These are phyloP conservation scores for Hirudo medicinalis DNA, from an alignment of 1,140 invertebrate genomes.

Conservation along the genomic window DNA sequence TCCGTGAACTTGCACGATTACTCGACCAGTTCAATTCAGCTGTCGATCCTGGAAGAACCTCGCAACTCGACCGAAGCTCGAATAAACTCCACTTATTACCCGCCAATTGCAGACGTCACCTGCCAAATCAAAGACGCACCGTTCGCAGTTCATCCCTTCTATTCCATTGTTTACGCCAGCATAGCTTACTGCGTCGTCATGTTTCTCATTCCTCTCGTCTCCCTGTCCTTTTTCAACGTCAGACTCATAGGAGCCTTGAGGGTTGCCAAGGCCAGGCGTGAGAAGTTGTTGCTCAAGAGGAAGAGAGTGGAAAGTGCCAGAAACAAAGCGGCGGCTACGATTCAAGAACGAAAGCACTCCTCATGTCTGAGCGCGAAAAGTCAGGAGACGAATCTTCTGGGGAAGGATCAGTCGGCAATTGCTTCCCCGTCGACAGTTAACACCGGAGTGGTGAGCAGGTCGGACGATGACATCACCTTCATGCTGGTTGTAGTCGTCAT, in stretches of 20 bases:
- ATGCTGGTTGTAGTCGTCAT: conserved; percentile 24
- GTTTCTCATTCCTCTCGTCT: conserved; percentile 13
- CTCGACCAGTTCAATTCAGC: too few relatives aligned
- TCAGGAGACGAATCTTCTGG: not conserved
- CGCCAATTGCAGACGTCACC: not conserved
- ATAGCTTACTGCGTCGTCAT: conserved; percentile 12
- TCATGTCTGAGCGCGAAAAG: not conserved
- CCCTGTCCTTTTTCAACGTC: conserved; percentile 11
- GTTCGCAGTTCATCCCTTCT: not conserved
- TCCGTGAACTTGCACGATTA: too few relatives aligned
- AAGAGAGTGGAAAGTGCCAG: not conserved
- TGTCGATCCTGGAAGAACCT: too few relatives aligned
- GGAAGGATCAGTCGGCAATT: not conserved
- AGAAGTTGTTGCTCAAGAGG: not conserved
- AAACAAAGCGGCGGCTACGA: too few relatives aligned
- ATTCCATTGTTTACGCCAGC: conserved; percentile 3
- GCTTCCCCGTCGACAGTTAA: not conserved
- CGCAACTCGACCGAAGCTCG: too few relatives aligned
- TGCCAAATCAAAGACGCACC: not conserved
- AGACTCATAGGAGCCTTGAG: conserved; percentile 11
- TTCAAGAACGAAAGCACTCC: not conserved
- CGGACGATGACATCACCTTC: conserved; percentile 24
- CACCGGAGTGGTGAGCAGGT: conserved; percentile 7
- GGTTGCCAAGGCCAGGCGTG: not conserved
- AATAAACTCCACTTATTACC: too few relatives aligned